Evolutionary conservation across 2,113 vertebrate species (phyloP), one percentile per base, ranked within the genome.

Genomic region (Rhizomys pruinosus): DNA sequence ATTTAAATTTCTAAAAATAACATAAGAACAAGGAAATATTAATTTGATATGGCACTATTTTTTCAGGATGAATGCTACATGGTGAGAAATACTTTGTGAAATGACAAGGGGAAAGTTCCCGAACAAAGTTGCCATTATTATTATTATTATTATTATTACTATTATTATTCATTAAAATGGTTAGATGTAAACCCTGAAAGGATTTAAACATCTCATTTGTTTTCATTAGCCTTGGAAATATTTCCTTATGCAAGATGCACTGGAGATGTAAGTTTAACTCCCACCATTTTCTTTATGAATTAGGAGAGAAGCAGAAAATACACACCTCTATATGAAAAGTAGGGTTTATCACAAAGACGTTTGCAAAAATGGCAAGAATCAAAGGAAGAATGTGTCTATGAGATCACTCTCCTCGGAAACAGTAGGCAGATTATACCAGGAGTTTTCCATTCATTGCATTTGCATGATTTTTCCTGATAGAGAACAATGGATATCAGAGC

Each of bases 371-470:
- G 61, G 3, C 17, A 34, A 5, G 0, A 52, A 27, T 3, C 39
- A 73, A 23, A 61, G 39, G n/a, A n/a, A 74, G 22, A 82, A 20
- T 7, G 3, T 27, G 2, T 9, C 16, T 22, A 47, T 3, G n/a
- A 44, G 19, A 69, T 23, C 0, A 4, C 7, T 1, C 0, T 1
- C 23, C 27, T 3, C 5, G 7, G 23, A 13, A 27, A 44, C 2
- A n/a, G 3, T n/a, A 4, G 32, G 5, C 8, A 9, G 47, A 29
- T 44, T 0, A 1, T 5, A 12, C 34, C 0, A 0, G 0, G 12
- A 32, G n/a, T n/a, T 72, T 61, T 12, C 23, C 17, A 23, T 23
- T 17, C 3, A 1, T 2, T 9, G 6, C 0, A 16, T 37, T 9
- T 32, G 7, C 5, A 69, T 1, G 2, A 5, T 74, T 19, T 17